Percentiles rank a stretch among this genome's conserved stretches.
phyloP scores from a whole-genome alignment of 2,797 vertebrate species.

The Galago senegalensis region DNA sequence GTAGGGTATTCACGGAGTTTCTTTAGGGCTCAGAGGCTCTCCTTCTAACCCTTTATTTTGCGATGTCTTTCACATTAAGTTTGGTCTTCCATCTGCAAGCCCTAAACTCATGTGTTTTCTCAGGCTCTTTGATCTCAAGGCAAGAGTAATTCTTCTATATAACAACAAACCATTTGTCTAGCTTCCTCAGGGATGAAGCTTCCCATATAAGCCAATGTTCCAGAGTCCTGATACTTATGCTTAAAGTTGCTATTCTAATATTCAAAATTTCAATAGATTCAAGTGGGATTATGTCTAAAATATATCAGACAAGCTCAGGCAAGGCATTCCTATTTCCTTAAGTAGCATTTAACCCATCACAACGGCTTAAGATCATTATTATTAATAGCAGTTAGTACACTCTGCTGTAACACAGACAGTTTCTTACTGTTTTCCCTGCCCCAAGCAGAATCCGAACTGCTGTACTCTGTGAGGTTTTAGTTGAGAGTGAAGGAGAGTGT shows the following conservation, averaged over 20 bases:
- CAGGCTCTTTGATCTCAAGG: slow-evolving; percentile 38
- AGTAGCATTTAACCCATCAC: slow-evolving; percentile 4
- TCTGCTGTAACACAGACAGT: not conserved
- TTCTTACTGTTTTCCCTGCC: not conserved
- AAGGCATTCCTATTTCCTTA: slow-evolving; percentile 45
- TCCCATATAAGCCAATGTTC: slow-evolving; percentile 4
- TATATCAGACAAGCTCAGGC: not conserved
- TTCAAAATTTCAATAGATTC: slow-evolving; percentile 56
- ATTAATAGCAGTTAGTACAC: not conserved
- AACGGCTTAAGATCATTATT: slow-evolving; percentile 23
- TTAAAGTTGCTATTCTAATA: slow-evolving; percentile 43
- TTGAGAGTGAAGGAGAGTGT: not conserved
- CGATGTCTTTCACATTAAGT: not conserved
- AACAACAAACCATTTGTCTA: slow-evolving; percentile 52
- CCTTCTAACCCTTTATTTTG: not conserved
- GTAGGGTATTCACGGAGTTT: not conserved
- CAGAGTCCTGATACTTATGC: slow-evolving; percentile 27
- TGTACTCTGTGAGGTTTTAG: not conserved
- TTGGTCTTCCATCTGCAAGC: not conserved
- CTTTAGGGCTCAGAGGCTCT: not conserved
- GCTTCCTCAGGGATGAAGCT: slow-evolving; percentile 31
- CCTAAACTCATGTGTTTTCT: not conserved
- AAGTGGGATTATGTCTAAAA: slow-evolving; percentile 59
- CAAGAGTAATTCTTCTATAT: slow-evolving; percentile 34
- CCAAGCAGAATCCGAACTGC: not conserved